Base-by-base conservation (phyloP, 2,113 vertebrate genomes). In the Ptychochromis oligacanthus region DNA sequence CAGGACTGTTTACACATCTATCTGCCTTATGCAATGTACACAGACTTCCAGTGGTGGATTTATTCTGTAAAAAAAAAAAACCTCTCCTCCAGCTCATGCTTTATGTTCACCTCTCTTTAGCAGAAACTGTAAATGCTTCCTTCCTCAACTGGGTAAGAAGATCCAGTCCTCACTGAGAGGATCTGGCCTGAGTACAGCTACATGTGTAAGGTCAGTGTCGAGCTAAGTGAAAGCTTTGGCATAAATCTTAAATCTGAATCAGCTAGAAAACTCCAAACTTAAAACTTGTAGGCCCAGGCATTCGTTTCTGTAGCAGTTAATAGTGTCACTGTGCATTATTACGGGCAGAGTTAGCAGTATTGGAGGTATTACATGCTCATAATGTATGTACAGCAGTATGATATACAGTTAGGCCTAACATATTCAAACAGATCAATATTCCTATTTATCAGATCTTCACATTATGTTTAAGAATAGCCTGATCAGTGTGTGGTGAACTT, bases 1-100 rank as follows among this genome's bases (percentile, higher is more conserved):
- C 85, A 75, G 84, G 90, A 93, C 86, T 90, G 92, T 94, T 95
- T 94, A 95, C 94, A 94, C 87, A 88, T 92, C 85, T 91, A 86
- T 91, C 91, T 94, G 95, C 95, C 94, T 95, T 95, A 95, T 83
- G 85, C 82, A 88, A 46, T 1, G 67, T 54, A 72, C 81, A 89
- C 34, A 55, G 77, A 86, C 89, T 84, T 88, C 67, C 74, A n/a
- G 88, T 46, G 67, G 81, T 77, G 60, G 65, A 84, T 56, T 52
- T n/a, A 38, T n/a, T 52, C 67, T 75, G 52, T 84, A 40, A 80
- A 75, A 65, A 64, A 81, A 79, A 46, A 52, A 70, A 74, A 86
- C 57, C 75, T 64, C 55, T 74, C 56, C 12, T 80, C 38, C 80
- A 77, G 70, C 84, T 85, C 40, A 55, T 56, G 78, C 76, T 80